Evolutionary conservation across 2,888 invertebrate genomes (phyloP).

Genomic region (Phalera bucephala): DNA sequence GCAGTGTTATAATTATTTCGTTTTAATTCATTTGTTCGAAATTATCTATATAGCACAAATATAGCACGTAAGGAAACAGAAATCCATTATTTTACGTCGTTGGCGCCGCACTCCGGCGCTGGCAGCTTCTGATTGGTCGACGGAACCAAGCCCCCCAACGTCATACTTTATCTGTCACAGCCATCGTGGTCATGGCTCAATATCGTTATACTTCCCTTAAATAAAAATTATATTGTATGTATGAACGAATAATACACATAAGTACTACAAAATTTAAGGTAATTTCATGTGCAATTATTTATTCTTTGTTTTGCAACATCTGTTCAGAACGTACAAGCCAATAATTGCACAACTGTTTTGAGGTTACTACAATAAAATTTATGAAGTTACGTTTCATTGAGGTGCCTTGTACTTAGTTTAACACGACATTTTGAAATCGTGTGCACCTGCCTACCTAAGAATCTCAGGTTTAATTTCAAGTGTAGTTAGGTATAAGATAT

Average conservation of each 20-base stretch:
- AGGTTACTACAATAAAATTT: too few relatives aligned
- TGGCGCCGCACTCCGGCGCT: slow-evolving; percentile 28
- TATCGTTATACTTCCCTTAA: slow-evolving; percentile 29
- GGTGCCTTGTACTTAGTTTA: too few relatives aligned
- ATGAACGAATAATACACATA: background rate
- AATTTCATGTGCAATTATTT: background rate
- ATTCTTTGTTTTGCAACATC: too few relatives aligned
- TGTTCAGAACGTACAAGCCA: too few relatives aligned
- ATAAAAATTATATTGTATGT: slow-evolving; percentile 15
- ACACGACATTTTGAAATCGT: too few relatives aligned
- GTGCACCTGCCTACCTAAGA: too few relatives aligned
- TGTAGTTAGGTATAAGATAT: too few relatives aligned
- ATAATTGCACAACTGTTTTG: slow-evolving; percentile 7
- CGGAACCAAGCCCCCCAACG: slow-evolving; percentile 64
- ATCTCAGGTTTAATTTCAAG: too few relatives aligned
- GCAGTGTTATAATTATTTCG: slow-evolving; percentile 8
- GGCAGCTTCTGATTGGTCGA: slow-evolving; percentile 42
- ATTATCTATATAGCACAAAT: too few relatives aligned
- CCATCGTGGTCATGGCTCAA: slow-evolving; percentile 42
- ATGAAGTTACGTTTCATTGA: too few relatives aligned
- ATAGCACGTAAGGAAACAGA: slow-evolving; percentile 19
- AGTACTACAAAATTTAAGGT: background rate
- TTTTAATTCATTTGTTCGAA: slow-evolving; percentile 20
- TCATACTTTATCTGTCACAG: slow-evolving; percentile 45
- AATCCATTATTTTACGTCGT: slow-evolving; percentile 18